A percentile compares a stretch with the other conserved stretches of the same genome.
Conservation (phyloP, 2,888 invertebrate species). For the Aphrophora alni region DNA sequence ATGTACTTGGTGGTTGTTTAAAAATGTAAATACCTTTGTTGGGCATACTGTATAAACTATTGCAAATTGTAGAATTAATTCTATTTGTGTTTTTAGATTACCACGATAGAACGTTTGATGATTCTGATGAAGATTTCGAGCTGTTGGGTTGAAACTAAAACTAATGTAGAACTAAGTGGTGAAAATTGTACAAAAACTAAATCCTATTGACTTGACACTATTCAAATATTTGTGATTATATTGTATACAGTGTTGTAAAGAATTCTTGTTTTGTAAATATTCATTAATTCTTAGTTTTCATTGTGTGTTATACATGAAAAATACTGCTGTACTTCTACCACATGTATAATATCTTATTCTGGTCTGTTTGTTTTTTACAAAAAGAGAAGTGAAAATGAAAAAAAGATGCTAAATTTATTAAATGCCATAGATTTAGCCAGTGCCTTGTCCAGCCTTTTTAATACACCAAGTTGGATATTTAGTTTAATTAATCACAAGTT, state of each 20-base stretch:
- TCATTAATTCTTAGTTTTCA: background rate
- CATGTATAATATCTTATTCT: background rate
- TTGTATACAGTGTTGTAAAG: conserved; percentile 1
- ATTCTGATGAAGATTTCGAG: conserved; percentile 85
- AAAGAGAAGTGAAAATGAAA: background rate
- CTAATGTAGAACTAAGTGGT: too few relatives aligned
- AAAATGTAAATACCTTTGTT: too few relatives aligned
- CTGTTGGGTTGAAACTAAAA: conserved; percentile 69
- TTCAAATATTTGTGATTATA: background rate
- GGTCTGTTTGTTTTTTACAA: background rate
- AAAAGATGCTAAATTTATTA: background rate
- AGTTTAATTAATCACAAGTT: background rate
- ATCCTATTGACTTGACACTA: background rate
- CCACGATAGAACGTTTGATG: conserved; percentile 57
- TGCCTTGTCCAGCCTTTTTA: background rate
- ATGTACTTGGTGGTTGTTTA: too few relatives aligned
- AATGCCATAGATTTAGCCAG: conserved; percentile 1
- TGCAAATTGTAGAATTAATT: background rate
- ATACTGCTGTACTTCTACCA: background rate
- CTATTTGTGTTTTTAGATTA: conserved; percentile 33
- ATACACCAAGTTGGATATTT: background rate
- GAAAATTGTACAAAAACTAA: background rate
- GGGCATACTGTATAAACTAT: too few relatives aligned
- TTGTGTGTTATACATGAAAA: background rate
- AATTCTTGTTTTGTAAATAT: background rate